Evolutionary conservation across 2,113 vertebrate species (phyloP).

Genomic region (Theristicus caerulescens): DNA sequence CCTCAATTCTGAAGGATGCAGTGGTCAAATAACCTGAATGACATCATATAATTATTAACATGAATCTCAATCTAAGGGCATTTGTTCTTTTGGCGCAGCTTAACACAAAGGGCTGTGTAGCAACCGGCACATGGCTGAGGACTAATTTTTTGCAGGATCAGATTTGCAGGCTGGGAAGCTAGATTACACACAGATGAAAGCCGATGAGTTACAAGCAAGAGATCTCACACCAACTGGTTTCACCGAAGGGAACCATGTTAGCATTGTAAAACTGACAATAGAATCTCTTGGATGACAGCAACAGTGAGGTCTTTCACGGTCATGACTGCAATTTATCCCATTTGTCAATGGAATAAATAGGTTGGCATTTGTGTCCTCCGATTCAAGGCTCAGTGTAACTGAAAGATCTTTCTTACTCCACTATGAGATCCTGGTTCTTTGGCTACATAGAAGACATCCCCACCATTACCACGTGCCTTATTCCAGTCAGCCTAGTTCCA

Average conservation of each 20-base stretch:
- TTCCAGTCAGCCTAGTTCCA: background rate
- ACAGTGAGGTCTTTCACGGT: background rate
- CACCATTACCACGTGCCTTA: accelerated
- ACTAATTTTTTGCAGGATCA: background rate
- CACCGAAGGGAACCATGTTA: background rate
- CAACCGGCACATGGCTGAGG: background rate
- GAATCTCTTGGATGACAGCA: background rate
- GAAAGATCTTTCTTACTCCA: background rate
- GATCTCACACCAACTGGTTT: background rate
- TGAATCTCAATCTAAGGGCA: background rate
- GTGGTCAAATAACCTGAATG: background rate
- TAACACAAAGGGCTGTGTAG: background rate
- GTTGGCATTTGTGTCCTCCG: background rate
- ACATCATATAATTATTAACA: background rate
- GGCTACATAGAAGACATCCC: background rate
- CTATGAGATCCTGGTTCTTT: background rate
- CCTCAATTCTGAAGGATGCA: background rate
- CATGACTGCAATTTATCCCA: background rate
- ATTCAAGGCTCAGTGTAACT: background rate
- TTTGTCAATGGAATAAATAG: background rate
- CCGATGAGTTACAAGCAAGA: background rate
- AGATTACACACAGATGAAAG: background rate
- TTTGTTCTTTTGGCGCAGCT: background rate
- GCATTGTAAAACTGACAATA: background rate
- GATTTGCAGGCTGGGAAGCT: background rate